Base-by-base conservation (phyloP, 1,140 invertebrate species). In the Druon quercuslanigerum region DNA sequence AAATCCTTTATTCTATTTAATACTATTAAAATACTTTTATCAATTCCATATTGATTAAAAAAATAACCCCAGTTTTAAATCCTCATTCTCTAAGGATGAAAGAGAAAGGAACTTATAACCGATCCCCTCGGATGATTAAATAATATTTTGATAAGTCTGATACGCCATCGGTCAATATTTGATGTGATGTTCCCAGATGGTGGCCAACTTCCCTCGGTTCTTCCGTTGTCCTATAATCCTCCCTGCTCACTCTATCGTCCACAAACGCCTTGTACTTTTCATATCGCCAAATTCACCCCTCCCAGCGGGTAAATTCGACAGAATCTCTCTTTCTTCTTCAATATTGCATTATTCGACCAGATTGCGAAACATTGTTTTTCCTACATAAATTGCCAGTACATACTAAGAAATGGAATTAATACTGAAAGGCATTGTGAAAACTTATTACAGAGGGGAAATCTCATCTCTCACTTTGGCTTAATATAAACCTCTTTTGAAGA, bases 211-310 rank as follows among this genome's bases (percentile, higher is more conserved):
- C 46, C 73, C 73, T 50, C 46, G 50, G 56, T 13, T 57, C n/a
- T 57, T 14, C 16, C 57, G 17, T 60, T 50, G 56, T 71, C 74
- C 40, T 77, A 33, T 57, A 76, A 75, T 74, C 57, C 73, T 50
- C 73, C 73, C 56, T 50, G 56, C 50, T 57, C 56, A 60, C 60
- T 60, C 14, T 66, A 14, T 33, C 46, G 8, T 66, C 40, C 57
- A 50, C 25, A 79, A 56, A 20, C n/a, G 46, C 72, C 56, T 51
- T 79, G 75, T 74, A 84, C 81, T 83, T 87, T 87, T 86, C 84
- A 82, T 87, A 84, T 84, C 78, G 79, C 50, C 71, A 74, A 72
- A 76, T 57, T 76, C 74, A 56, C 54, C 74, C 73, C 52, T 9
- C 57, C 60, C 51, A 52, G 75, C 57, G 73, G 70, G 54, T 72